phyloP scores from a whole-genome alignment of 37 sponge, comb jelly and placozoan genomes.

The Theonella swinhoei region DNA sequence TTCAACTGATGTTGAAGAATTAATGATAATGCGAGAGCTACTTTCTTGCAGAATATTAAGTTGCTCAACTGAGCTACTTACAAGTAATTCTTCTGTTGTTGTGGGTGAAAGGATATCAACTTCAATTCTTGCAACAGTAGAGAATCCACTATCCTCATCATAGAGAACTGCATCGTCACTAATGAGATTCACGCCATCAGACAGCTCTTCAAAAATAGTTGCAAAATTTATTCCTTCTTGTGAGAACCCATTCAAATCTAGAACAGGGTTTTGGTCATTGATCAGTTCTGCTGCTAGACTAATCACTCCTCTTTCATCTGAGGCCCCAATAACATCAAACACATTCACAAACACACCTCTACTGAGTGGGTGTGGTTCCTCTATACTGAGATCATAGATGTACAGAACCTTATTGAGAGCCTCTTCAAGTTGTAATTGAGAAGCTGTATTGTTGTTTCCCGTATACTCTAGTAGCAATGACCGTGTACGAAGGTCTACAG shows the following conservation, averaged over 20 bases:
- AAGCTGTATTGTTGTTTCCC: constrained; percentile 19
- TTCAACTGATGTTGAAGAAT: neutral
- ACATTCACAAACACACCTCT: constrained; percentile 53
- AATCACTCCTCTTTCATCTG: constrained; percentile 21
- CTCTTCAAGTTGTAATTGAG: constrained; percentile 17
- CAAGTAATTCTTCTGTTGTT: neutral
- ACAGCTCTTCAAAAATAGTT: constrained; percentile 47
- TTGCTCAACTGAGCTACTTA: neutral
- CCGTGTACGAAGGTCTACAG: constrained; percentile 28
- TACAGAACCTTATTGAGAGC: constrained; percentile 26
- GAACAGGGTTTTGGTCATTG: constrained; percentile 57
- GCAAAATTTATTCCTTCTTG: constrained; percentile 36
- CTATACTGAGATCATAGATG: constrained; percentile 26
- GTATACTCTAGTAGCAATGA: constrained; percentile 47
- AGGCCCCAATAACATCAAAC: constrained; percentile 24
- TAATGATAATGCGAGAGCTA: neutral
- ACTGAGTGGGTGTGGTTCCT: constrained; percentile 60
- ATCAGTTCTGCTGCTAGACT: constrained; percentile 27
- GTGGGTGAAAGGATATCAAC: constrained; percentile 14
- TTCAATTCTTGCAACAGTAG: constrained; percentile 24
- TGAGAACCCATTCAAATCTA: constrained; percentile 67
- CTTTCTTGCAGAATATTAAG: neutral
- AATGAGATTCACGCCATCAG: constrained; percentile 30
- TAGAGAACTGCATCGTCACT: constrained; percentile 58
- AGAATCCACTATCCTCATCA: constrained; percentile 76